Percentiles rank a stretch among this genome's conserved stretches.
phyloP scores from a whole-genome alignment of 1,140 invertebrate species.

The Neoseiulus cucumeris region DNA sequence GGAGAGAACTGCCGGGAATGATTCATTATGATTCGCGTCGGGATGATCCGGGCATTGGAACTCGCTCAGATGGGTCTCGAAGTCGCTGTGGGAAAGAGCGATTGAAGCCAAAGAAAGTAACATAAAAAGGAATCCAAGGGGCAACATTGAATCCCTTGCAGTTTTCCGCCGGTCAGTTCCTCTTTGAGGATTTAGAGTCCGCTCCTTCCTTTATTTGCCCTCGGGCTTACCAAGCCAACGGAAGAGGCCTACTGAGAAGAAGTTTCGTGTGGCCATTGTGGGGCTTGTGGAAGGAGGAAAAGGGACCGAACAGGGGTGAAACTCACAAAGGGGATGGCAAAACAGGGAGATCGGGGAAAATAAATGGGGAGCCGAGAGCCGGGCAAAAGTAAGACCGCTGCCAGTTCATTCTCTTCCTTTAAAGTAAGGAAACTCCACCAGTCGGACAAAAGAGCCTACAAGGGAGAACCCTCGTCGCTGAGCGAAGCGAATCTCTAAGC shows the following conservation, averaged over 20 bases:
- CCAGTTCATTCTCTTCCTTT: background rate
- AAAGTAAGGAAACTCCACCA: no score
- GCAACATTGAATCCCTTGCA: background rate
- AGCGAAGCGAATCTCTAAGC: no score
- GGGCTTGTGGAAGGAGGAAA: background rate
- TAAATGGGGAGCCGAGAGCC: background rate
- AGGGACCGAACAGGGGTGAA: background rate
- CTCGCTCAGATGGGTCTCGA: no score
- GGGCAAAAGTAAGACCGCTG: background rate
- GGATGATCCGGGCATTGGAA: no score
- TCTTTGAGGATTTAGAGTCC: conserved; percentile 10
- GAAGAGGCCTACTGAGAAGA: background rate
- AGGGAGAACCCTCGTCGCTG: no score
- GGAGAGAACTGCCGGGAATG: no score
- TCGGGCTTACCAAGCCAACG: background rate
- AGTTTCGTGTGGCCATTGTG: background rate
- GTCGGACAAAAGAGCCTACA: no score
- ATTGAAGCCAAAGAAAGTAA: background rate
- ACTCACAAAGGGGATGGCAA: background rate
- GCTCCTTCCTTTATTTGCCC: conserved; percentile 10
- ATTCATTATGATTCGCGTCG: no score
- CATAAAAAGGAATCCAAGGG: background rate
- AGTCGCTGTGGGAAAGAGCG: background rate
- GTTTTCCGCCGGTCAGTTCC: background rate
- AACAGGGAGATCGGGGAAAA: background rate